These are phyloP conservation scores for Paradisaea rubra DNA, from an alignment of 2,113 vertebrate species.

Conservation along the genomic window DNA sequence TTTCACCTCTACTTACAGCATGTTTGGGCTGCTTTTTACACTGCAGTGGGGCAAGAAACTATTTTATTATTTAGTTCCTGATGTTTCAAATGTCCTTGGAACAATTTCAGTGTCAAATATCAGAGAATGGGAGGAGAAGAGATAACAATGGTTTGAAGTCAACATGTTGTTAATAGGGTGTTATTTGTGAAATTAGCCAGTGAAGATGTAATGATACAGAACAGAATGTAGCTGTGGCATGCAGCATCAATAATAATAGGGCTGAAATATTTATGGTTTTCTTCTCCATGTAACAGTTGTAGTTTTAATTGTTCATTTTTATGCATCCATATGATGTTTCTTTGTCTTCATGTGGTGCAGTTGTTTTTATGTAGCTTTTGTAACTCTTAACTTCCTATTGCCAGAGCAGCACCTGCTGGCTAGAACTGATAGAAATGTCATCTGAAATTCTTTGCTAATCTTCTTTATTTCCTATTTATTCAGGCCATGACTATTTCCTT, in stretches of 20 bases:
- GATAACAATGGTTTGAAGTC: background rate
- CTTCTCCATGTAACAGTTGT: background rate
- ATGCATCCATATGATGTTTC: background rate
- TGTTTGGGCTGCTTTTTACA: background rate
- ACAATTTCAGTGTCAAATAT: background rate
- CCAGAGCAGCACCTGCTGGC: conserved; percentile 61
- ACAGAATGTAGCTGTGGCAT: background rate
- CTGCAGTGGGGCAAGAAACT: background rate
- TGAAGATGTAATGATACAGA: background rate
- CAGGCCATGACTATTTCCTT: background rate
- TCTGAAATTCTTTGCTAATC: background rate
- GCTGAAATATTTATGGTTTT: background rate
- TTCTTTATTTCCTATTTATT: background rate
- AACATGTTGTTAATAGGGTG: background rate
- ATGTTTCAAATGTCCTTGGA: background rate
- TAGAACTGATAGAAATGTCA: conserved; percentile 3
- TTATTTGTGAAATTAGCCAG: background rate
- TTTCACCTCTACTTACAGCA: background rate
- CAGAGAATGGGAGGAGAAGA: background rate
- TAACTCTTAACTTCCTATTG: background rate
- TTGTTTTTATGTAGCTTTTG: background rate
- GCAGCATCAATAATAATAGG: background rate
- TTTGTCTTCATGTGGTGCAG: background rate
- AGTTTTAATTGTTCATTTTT: background rate
- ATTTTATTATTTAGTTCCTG: background rate